Evolutionary conservation across 2,888 invertebrate genomes (phyloP), one percentile per base, ranked within the genome.

Genomic region (Brenthis hecate): DNA sequence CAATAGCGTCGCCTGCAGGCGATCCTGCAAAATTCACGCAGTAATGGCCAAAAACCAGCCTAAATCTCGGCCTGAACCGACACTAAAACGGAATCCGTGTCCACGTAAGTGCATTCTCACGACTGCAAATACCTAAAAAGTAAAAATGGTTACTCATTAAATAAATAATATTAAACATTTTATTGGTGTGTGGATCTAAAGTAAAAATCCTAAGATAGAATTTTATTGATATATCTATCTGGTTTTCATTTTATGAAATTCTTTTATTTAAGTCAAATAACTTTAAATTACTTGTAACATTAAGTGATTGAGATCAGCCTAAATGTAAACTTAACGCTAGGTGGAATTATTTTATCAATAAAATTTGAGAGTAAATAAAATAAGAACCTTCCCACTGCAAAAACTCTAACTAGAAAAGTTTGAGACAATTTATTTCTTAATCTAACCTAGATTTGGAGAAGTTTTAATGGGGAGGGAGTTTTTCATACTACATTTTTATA

Each of bases 1-100:
- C 82, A 82, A 84, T 81, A 81, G 78, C 70, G 74, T 74, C 76
- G 76, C 77, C 76, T 75, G 76, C 75, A 74, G 75, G 72, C 69
- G 53, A 72, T 76, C 72, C 77, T 85, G 79, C 80, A 85, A 81
- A 83, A 84, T 85, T 83, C 83, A 84, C 77, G 75, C 74, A 74
- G 77, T 84, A 84, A 85, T 82, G 80, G 81, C 75, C 76, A 79
- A 81, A 71, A 80, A 80, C 80, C 80, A 78, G 69, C 73, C 71
- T 70, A 73, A 73, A 72, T 68, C 72, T 68, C 66, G 43, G 47
- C 32, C 50, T 51, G 48, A 51, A 53, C 48, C 62, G 16, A n/a
- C 56, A 56, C 64, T 72, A 64, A 68, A 72, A 70, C 54, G 64
- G 54, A 70, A 68, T 53, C 51, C 60, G 48, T 61, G 61, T 70